Evolutionary conservation across 2,797 vertebrate species (phyloP), one percentile per base, ranked within the genome.

Genomic region (Tolypeutes matacus): DNA sequence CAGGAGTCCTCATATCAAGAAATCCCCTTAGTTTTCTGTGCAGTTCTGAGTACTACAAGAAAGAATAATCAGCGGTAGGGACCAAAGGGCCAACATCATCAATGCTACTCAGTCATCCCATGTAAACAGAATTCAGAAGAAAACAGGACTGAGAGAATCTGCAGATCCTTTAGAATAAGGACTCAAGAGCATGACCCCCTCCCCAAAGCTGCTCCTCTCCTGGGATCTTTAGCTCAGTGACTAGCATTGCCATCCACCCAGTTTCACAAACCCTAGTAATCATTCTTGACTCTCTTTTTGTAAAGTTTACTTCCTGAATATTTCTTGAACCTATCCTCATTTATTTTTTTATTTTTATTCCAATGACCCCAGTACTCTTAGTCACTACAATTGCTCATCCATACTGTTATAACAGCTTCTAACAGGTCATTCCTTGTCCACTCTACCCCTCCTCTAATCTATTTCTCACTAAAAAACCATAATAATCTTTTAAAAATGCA

Each of bases 391-490:
- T 36, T 27, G 91, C 76, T 70, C 27, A 86, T 60, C 46, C 25
- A 27, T 65, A 91, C 29, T 64, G 36, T 34, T 29, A 17, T 64
- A 51, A 86, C 20, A 75, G 25, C 6, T 82, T 91, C 18, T 75
- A 85, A 62, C 15, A 53, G 31, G 12, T 72, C 53, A 39, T 83
- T 83, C 39, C 29, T 51, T 84, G 23, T 51, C 75, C 73, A 70
- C 10, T 72, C 17, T 72, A n/a, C 17, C 10, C 34, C 34, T 76
- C 62, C 10, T 86, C 82, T 69, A 86, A 81, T 72, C n/a, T 60
- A 56, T 67, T 87, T 84, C 36, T 46, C 58, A 67, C 64, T 93
- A 27, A 78, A 90, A 89, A 90, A n/a, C n/a, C 64, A 81, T 36
- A 81, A 27, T 87, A 64, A 83, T 34, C 3, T 75, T 82, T 49